Evolutionary conservation across 2,797 vertebrate genomes (phyloP).

Genomic region (Ctenosaura bakeri): DNA sequence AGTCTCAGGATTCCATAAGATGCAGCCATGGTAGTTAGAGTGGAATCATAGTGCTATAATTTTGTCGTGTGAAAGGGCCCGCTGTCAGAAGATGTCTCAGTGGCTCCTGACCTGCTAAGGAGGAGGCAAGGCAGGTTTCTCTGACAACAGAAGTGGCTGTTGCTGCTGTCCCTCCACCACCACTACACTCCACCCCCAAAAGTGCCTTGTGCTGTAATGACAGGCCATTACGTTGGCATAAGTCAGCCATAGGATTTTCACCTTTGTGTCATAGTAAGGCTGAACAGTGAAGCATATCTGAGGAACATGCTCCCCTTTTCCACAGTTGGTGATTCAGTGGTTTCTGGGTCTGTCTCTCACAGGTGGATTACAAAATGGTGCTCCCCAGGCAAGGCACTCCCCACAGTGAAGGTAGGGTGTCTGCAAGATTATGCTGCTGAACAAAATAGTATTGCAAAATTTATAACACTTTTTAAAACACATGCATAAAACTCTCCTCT

Average conservation of each 20-base stretch:
- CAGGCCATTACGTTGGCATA: too few species aligned
- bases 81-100: too few species aligned
- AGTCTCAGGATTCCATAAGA: too few species aligned
- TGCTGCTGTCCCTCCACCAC: too few species aligned
- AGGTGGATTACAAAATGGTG: rapidly evolving
- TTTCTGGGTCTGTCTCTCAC: neutral
- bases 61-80: too few species aligned
- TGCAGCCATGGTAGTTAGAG: too few species aligned
- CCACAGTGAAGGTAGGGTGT: neutral
- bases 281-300: neutral
- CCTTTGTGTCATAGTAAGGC: neutral
- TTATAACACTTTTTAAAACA: neutral
- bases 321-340: neutral
- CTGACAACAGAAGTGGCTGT: too few species aligned
- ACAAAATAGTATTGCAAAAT: neutral
- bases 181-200: too few species aligned
- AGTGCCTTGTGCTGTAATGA: too few species aligned
- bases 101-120: too few species aligned
- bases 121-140: too few species aligned
- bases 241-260: neutral
- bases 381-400: constrained; percentile 7
- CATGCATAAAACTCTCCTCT: neutral
- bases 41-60: too few species aligned
- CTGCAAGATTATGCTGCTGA: neutral
- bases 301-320: rapidly evolving